Conservation (phyloP, 2,888 invertebrate genomes). For the Meteorus cinctellus region DNA sequence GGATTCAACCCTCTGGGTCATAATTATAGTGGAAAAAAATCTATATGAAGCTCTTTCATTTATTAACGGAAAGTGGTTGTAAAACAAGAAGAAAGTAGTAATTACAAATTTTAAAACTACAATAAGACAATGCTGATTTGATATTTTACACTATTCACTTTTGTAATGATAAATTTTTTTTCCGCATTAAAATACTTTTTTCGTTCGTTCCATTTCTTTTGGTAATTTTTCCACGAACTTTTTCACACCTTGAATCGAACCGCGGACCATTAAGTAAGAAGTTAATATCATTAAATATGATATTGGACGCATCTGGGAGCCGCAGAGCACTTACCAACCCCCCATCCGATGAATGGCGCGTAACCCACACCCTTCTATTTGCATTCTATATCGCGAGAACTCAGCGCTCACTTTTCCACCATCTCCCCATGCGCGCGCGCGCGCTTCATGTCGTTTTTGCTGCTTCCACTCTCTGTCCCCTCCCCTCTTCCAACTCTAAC, state of each 20-base stretch:
- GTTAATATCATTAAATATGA: constrained; percentile 74
- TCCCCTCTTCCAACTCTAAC: constrained; percentile 24
- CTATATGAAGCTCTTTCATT: constrained; percentile 26
- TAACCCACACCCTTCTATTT: constrained; percentile 45
- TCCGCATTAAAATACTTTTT: constrained; percentile 2
- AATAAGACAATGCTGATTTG: constrained; percentile 3
- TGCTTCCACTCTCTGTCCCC: constrained; percentile 49
- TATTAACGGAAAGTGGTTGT: constrained; percentile 27
- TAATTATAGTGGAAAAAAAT: constrained; percentile 31
- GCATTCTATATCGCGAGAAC: constrained; percentile 52
- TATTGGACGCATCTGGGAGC: constrained; percentile 74
- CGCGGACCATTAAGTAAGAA: constrained; percentile 73
- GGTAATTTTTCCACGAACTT: constrained; percentile 45
- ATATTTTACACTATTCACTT: background rate
- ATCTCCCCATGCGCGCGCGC: constrained; percentile 46
- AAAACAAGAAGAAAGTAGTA: constrained; percentile 26
- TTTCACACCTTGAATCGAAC: constrained; percentile 73
- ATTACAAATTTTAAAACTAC: constrained; percentile 19
- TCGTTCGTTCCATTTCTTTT: background rate
- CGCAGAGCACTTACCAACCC: constrained; percentile 71
- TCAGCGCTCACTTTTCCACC: constrained; percentile 51
- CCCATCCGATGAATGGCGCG: constrained; percentile 24
- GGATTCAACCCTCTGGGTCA: constrained; percentile 31
- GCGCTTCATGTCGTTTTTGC: constrained; percentile 42
- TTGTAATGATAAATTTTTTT: constrained; percentile 34